Evolutionary conservation across 2,888 invertebrate species (phyloP), one percentile per base, ranked within the genome.

Genomic region (Mythimna lalbum): DNA sequence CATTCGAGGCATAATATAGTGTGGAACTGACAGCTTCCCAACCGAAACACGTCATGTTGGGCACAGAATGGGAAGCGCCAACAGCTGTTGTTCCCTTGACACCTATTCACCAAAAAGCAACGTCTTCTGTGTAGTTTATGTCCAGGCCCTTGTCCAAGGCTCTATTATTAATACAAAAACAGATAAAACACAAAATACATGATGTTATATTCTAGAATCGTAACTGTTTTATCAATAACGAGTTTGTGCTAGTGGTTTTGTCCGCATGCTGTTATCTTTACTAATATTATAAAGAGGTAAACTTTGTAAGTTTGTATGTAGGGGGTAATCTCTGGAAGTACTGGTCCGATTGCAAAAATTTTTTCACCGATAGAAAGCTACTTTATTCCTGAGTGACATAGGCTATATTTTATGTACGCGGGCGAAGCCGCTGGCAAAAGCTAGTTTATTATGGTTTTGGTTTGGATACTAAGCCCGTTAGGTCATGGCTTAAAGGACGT

Each of bases 1-100:
- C 69, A 70, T 73, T 56, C 55, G 72, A 80, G 87, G 86, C 86
- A 83, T 78, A 73, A 81, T 77, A 85, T 84, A 82, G 81, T 71
- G 64, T 59, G 76, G 64, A 77, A 70, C 21, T 36, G 73, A 43
- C 76, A 61, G 64, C 74, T 62, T 52, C 23, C 39, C 69, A 81
- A 80, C 78, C 81, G 81, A 83, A 75, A 81, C 72, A 76, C 66
- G 78, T 75, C 66, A 71, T 61, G 43, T 61, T 55, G 57, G 36
- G 23, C 27, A 59, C 36, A 56, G 50, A 63, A 73, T 77, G 23
- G 39, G 57, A 61, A 53, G 14, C 19, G 19, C 17, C 27, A 73
- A 64, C 53, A 36, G 47, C 67, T 55, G 56, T 73, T 57, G n/a
- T 61, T 50, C 50, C 61, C 61, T 36, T 52, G 55, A 56, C 43